Evolutionary conservation across 64 coral and sea anemone genomes (phyloP).

Genomic region (Orbicella faveolata): DNA sequence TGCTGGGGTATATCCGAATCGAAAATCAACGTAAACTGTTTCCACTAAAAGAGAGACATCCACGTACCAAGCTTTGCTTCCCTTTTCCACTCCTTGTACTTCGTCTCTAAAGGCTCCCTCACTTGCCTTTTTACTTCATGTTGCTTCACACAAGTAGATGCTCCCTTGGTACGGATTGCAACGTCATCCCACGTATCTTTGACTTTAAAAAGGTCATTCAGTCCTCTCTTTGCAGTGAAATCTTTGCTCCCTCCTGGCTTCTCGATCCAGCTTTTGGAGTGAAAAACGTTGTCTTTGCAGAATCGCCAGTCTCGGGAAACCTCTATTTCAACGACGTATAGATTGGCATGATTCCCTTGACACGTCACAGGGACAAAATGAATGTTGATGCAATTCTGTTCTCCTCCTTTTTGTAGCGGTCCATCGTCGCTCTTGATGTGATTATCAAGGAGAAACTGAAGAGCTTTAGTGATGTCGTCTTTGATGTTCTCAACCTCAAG

Average conservation of each 20-base stretch:
- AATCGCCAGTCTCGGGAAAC: constrained; percentile 27
- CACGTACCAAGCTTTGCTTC: background rate
- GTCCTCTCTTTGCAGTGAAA: background rate
- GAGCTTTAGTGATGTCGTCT: constrained; percentile 49
- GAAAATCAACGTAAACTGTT: background rate
- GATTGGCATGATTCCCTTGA: background rate
- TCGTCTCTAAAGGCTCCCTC: background rate
- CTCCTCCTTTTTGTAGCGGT: constrained; percentile 34
- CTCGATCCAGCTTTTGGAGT: constrained; percentile 43
- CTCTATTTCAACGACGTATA: constrained; percentile 41
- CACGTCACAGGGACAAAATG: constrained; percentile 18
- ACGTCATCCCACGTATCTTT: constrained; percentile 27
- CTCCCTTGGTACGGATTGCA: constrained; percentile 16
- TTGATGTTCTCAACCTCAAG: constrained; percentile 31
- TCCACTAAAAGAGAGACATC: background rate
- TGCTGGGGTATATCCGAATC: too few species aligned
- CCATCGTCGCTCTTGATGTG: constrained; percentile 52
- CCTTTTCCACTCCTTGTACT: constrained; percentile 16
- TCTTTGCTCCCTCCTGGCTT: constrained; percentile 4
- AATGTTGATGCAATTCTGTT: constrained; percentile 39
- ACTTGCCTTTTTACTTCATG: background rate
- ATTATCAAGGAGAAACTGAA: constrained; percentile 23
- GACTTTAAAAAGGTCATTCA: constrained; percentile 2
- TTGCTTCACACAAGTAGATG: constrained; percentile 6
- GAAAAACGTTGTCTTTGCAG: constrained; percentile 31